Conservation (phyloP, 2,113 vertebrate species). For the Aegotheles bennettii region DNA sequence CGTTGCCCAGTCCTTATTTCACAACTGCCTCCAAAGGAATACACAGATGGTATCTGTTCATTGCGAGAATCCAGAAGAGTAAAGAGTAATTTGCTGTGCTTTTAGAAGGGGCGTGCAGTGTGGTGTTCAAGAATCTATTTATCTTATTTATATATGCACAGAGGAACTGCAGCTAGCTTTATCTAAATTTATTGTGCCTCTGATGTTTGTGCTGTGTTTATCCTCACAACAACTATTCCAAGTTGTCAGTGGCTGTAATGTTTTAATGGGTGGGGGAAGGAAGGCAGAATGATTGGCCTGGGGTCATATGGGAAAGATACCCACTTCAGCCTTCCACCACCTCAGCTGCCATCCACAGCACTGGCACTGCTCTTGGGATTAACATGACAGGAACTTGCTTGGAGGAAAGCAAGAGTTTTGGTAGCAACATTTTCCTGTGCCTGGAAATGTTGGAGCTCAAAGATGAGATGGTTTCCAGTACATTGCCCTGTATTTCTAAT, state of each 20-base stretch:
- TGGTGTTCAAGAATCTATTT: background rate
- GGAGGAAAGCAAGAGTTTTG: background rate
- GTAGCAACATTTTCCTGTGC: background rate
- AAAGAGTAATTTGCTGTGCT: background rate
- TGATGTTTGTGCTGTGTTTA: rapidly evolving
- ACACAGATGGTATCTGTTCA: background rate
- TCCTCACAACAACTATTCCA: background rate
- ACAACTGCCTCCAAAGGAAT: background rate
- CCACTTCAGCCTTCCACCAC: background rate
- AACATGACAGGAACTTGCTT: background rate
- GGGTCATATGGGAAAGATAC: background rate
- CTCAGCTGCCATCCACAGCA: background rate
- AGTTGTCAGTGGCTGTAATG: background rate
- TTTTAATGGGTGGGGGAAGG: background rate
- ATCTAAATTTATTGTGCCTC: background rate
- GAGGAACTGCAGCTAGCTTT: background rate
- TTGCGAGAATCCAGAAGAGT: background rate
- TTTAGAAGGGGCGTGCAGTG: rapidly evolving
- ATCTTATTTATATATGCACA: background rate
- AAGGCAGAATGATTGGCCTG: background rate
- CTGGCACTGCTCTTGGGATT: background rate
- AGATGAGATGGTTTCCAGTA: background rate
- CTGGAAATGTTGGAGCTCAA: background rate
- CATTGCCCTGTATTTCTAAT: background rate
- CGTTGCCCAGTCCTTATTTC: background rate